phyloP scores from a whole-genome alignment of 2,113 vertebrate species.

The Alligator mississippiensis region DNA sequence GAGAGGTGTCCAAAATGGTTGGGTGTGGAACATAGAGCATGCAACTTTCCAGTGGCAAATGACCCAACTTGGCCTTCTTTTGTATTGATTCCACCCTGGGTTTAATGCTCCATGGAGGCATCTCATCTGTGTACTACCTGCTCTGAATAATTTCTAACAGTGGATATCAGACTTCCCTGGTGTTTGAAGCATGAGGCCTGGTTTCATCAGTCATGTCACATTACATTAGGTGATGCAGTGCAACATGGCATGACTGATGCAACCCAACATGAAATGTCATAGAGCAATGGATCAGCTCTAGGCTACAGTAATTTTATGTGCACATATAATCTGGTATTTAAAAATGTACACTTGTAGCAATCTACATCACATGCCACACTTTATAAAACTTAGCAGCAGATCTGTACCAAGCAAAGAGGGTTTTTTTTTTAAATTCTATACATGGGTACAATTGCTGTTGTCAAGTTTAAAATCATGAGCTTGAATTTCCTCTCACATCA shows the following conservation, averaged over 20 bases:
- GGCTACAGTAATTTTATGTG: slow-evolving; percentile 73
- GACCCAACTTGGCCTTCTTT: not conserved
- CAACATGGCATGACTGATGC: slow-evolving; percentile 69
- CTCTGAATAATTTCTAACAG: not conserved
- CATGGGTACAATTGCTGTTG: not conserved
- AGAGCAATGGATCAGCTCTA: slow-evolving; percentile 74
- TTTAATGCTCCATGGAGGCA: not conserved
- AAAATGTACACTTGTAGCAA: slow-evolving; percentile 73
- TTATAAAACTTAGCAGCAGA: slow-evolving; percentile 73
- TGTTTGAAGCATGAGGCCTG: slow-evolving; percentile 55
- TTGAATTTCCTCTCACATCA: not conserved
- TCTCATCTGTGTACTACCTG: slow-evolving; percentile 9
- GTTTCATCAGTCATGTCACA: slow-evolving; percentile 71
- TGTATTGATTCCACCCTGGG: not conserved
- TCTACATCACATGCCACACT: slow-evolving; percentile 69
- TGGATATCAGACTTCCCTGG: slow-evolving; percentile 54
- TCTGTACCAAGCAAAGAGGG: slow-evolving; percentile 60
- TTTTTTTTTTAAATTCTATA: slow-evolving; percentile 43
- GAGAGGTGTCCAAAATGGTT: not conserved
- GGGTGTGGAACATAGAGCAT: not conserved
- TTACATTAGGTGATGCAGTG: slow-evolving; percentile 59
- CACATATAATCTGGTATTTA: slow-evolving; percentile 75
- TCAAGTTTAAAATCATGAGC: not conserved
- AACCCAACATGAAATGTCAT: slow-evolving; percentile 73
- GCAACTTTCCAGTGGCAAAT: not conserved